Base-by-base conservation (phyloP, 2,797 vertebrate species). In the Peromyscus eremicus region DNA sequence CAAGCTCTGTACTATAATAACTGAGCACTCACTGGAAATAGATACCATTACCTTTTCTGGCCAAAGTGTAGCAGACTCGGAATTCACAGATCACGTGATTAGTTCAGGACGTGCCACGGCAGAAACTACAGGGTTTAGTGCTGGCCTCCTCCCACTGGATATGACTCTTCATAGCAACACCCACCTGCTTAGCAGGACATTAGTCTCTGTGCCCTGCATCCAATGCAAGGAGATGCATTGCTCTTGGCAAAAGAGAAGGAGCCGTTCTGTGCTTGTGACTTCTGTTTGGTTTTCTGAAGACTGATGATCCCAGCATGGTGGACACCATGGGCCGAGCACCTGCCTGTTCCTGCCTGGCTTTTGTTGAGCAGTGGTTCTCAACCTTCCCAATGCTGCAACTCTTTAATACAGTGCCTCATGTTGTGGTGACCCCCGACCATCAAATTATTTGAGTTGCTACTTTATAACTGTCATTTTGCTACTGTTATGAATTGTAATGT, bases 111-210 rank as follows among this genome's bases (percentile, higher is more conserved):
- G 0, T 23, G 0, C 37, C 71, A 40, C 34, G 57, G 5, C 16
- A 55, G 75, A 43, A 88, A 14, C 57, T 34, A 6, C 29, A 16
- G 25, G 6, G 71, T 5, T 76, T 64, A 34, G 84, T 34, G 34
- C 60, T 25, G 2, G 64, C 8, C 14, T 43, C 23, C 32, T 16
- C 25, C 60, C 0, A 0, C 60, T 49, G 88, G 84, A 9, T 1
- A 0, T 68, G 92, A n/a, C 1, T 62, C 60, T 92, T 70, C 34
- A 29, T 66, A 29, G 55, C 43, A 34, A 60, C 66, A 75, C 57
- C 34, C 4, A 6, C 11, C 32, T 85, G 34, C 6, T 0, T 4
- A 2, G 19, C 6, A 0, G 13, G 32, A 10, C 0, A 0, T 14
- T 1, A 40, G 23, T 40, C 10, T 37, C 0, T 0, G 37, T 25